Percentiles rank a stretch among this genome's conserved stretches.
Evolutionary conservation across 2,888 invertebrate genomes (phyloP).

Genomic region (Selenia dentaria): DNA sequence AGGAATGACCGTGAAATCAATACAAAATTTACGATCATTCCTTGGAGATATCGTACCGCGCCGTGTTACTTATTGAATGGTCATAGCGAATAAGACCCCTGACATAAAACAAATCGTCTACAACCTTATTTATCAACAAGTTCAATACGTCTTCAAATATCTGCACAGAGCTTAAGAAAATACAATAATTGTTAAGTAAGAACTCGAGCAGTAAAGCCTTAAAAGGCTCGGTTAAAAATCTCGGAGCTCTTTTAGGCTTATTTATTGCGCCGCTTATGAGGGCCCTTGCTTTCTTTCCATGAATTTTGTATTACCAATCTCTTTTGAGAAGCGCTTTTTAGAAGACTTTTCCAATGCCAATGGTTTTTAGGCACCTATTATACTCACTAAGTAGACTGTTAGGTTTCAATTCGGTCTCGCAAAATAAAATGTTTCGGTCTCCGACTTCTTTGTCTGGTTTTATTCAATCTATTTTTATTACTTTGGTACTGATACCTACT

Average conservation of each 20-base stretch:
- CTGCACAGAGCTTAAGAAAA: constrained; percentile 15
- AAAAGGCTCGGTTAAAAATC: constrained; percentile 34
- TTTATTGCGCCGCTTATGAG: constrained; percentile 37
- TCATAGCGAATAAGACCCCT: too few species aligned
- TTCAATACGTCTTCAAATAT: constrained; percentile 7
- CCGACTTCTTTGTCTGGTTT: background rate
- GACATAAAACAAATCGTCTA: too few species aligned
- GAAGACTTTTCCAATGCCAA: constrained; percentile 19
- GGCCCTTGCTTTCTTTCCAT: constrained; percentile 35
- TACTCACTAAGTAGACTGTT: constrained; percentile 18
- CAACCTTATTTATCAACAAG: too few species aligned
- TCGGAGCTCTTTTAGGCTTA: constrained; percentile 33
- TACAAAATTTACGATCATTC: too few species aligned
- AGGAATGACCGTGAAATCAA: too few species aligned
- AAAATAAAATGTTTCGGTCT: constrained; percentile 4
- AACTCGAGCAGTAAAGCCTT: constrained; percentile 19
- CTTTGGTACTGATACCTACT: too few species aligned
- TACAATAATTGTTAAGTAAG: constrained; percentile 22
- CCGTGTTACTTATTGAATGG: too few species aligned
- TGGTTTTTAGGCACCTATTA: constrained; percentile 18
- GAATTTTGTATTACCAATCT: constrained; percentile 39
- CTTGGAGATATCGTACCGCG: too few species aligned
- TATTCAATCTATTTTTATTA: background rate
- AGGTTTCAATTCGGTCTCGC: constrained; percentile 11
- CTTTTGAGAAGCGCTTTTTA: constrained; percentile 19